A percentile compares a stretch with the other conserved stretches of the same genome.
These are phyloP conservation scores for Pleuronectes platessa DNA, from an alignment of 2,113 vertebrate genomes.

Conservation along the genomic window DNA sequence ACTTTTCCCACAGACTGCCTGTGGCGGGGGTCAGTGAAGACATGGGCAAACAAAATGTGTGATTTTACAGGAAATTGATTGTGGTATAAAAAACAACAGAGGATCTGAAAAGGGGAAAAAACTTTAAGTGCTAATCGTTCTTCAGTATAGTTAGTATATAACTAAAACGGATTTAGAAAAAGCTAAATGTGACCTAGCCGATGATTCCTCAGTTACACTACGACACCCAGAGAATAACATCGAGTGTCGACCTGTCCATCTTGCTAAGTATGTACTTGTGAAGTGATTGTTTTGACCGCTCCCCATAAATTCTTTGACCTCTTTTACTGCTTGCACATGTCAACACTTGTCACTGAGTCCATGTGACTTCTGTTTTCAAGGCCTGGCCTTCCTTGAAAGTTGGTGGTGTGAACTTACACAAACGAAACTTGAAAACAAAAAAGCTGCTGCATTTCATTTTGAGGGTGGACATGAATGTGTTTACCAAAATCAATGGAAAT, in stretches of 20 bases:
- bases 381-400: slow-evolving; percentile 4
- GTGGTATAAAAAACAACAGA: not conserved
- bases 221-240: not conserved
- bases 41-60: not conserved
- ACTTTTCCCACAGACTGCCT: not conserved
- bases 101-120: not conserved
- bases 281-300: not conserved
- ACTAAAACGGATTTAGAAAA: not conserved
- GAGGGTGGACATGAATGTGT: too few species aligned
- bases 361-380: slow-evolving; percentile 8
- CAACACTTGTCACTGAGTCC: not conserved
- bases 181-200: not conserved
- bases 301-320: not conserved
- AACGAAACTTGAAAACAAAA: not conserved
- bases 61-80: not conserved
- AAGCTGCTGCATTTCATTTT: too few species aligned
- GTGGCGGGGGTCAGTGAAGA: not conserved
- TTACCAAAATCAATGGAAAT: too few species aligned
- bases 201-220: not conserved
- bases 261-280: too few species aligned
- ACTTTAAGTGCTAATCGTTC: not conserved
- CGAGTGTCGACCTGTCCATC: slow-evolving; percentile 2
- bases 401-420: not conserved
- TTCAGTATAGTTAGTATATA: not conserved
- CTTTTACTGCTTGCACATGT: not conserved